Evolutionary conservation across 2,113 vertebrate genomes (phyloP).

Genomic region (Pomatostomus ruficeps): DNA sequence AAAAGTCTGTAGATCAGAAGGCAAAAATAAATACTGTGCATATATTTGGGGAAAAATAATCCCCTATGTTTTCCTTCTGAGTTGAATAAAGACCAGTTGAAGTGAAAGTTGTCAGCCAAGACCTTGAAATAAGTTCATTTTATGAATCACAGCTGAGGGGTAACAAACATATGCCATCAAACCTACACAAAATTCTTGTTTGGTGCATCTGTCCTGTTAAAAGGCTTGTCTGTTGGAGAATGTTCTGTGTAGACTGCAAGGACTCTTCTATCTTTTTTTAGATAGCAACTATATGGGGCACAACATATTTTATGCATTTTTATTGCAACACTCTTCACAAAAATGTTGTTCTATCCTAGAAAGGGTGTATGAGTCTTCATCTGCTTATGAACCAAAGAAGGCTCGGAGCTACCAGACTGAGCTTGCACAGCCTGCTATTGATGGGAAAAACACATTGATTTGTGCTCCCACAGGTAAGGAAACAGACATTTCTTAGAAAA

Average conservation of each 20-base stretch:
- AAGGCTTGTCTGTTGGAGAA: background rate
- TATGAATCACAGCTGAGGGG: rapidly evolving
- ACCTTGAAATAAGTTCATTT: background rate
- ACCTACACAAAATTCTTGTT: background rate
- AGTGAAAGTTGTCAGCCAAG: background rate
- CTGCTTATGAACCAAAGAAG: background rate
- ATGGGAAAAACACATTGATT: conserved; percentile 74
- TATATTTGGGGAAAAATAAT: background rate
- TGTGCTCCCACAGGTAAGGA: conserved; percentile 74
- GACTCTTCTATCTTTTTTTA: background rate
- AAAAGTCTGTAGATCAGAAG: background rate
- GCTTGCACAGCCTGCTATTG: conserved; percentile 63
- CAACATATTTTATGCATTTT: background rate
- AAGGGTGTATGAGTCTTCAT: background rate
- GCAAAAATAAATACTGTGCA: background rate
- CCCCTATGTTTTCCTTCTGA: background rate
- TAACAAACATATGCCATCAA: background rate
- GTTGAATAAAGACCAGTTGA: background rate
- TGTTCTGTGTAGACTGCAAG: background rate
- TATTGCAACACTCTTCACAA: background rate
- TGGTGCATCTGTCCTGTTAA: background rate
- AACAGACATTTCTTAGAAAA: background rate
- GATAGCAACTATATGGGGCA: background rate
- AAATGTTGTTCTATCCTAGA: background rate
- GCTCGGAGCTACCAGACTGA: conserved; percentile 67